Base-by-base conservation (phyloP, 2,113 vertebrate genomes). In the Alligator sinensis region DNA sequence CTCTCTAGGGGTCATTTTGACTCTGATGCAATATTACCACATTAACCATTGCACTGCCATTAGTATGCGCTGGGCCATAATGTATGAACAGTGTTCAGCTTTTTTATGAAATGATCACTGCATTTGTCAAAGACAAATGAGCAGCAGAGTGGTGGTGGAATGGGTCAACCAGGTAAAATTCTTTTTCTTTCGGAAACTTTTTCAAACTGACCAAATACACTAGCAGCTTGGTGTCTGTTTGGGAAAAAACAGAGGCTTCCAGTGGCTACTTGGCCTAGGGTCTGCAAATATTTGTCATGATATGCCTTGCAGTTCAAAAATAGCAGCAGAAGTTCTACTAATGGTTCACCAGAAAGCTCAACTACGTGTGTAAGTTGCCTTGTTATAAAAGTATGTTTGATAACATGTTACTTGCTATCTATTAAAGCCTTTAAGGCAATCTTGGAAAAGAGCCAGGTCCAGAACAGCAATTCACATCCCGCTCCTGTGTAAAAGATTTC, bases 191-290 rank as follows among this genome's bases (percentile, higher is more conserved):
- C 47, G 22, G 79, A 80, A 11, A 4, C 9, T 30, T 92, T 80
- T 64, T 84, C 17, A 72, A 77, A 70, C 4, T 27, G 30, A 57
- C 74, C 47, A 47, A 74, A 72, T 72, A 72, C 12, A 14, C 34
- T 74, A 7, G 21, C 34, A 82, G 27, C 3, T 1, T 16, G 1
- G 1, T 18, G 38, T 54, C 9, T 61, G 5, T 61, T 4, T 80
- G 75, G 54, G 61, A 18, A 70, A 76, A 14, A 70, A 70, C 21
- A 80, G 3, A 3, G n/a, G 68, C 86, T 86, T 88, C 38, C 27
- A 66, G 27, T 68, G 17, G 66, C 66, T 0, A 0, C 22, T 77
- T 86, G 0, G 0, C 28, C 78, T 30, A 4, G n/a, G 38, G 28
- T 75, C 74, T 34, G 17, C 18, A 81, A 9, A 2, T 74, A 22